These are phyloP conservation scores for Kryptolebias marmoratus DNA, from an alignment of 2,113 vertebrate genomes.

Conservation along the genomic window DNA sequence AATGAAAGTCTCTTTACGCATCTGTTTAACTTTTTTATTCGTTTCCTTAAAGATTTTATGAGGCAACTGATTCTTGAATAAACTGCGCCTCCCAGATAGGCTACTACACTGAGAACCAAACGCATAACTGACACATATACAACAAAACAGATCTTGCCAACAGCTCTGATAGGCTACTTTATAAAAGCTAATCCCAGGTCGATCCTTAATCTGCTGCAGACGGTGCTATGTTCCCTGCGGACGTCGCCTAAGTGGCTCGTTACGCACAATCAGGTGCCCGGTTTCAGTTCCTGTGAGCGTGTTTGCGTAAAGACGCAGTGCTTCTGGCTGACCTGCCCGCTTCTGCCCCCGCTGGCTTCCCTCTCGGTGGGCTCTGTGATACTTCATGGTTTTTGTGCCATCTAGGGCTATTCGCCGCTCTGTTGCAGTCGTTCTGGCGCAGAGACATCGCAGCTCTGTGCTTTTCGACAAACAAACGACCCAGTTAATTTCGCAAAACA, in stretches of 20 bases:
- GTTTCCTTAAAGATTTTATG: no score
- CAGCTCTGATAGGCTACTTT: conserved; percentile 60
- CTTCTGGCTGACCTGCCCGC: conserved; percentile 19
- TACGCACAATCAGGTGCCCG: conserved; percentile 22
- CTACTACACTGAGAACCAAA: no score
- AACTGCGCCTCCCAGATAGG: no score
- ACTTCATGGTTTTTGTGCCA: conserved; percentile 54
- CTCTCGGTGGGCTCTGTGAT: conserved; percentile 26
- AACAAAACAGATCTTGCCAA: background rate
- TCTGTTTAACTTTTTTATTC: no score
- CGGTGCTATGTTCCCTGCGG: conserved; percentile 22
- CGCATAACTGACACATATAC: no score
- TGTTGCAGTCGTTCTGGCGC: conserved; percentile 51
- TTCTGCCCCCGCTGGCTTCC: conserved; percentile 2
- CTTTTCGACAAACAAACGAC: conserved; percentile 13
- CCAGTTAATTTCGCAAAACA: conserved; percentile 2
- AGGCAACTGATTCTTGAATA: no score
- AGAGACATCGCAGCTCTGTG: conserved; percentile 27
- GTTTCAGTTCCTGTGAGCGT: background rate
- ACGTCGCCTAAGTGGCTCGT: conserved; percentile 46
- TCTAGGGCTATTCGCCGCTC: conserved; percentile 45
- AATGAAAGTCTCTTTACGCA: no score
- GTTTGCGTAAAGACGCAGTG: conserved; percentile 22
- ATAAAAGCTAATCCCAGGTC: conserved; percentile 68
- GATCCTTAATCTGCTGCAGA: conserved; percentile 67